phyloP scores from a whole-genome alignment of 2,113 vertebrate species.

The Oryzias melastigma region DNA sequence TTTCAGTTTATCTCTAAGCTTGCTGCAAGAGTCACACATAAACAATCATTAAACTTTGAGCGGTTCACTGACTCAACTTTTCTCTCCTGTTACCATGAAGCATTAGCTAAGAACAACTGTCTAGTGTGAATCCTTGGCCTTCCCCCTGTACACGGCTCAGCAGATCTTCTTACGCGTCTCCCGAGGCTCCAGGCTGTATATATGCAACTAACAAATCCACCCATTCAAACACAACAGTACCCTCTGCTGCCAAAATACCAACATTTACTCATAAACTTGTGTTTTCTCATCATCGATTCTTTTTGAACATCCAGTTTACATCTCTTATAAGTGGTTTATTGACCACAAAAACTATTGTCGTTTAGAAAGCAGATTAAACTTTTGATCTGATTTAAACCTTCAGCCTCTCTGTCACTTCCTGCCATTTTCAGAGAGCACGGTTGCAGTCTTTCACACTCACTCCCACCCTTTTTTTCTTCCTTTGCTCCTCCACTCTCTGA shows the following conservation, averaged over 20 bases:
- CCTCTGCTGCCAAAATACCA: conserved; percentile 26
- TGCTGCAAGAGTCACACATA: conserved; percentile 26
- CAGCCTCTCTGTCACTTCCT: conserved; percentile 33
- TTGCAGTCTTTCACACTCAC: conserved; percentile 17
- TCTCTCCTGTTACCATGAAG: conserved; percentile 25
- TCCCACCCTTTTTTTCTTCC: conserved; percentile 12
- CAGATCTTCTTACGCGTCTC: conserved; percentile 35
- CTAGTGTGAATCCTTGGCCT: conserved; percentile 40
- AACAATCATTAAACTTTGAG: conserved; percentile 54
- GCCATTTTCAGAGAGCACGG: conserved; percentile 29
- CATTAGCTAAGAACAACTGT: conserved; percentile 32
- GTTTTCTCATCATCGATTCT: conserved; percentile 28
- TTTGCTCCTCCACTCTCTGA: conserved; percentile 39
- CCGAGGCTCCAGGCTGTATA: conserved; percentile 11
- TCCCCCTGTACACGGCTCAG: conserved; percentile 32
- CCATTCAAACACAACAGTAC: conserved; percentile 29
- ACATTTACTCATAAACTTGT: conserved; percentile 31
- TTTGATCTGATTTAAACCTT: conserved; percentile 41
- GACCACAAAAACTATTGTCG: conserved; percentile 46
- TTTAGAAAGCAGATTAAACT: conserved; percentile 48
- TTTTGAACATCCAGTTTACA: conserved; percentile 33
- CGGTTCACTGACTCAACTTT: conserved; percentile 48
- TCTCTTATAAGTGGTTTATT: conserved; percentile 48
- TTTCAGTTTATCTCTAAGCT: conserved; percentile 15
- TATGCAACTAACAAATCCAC: conserved; percentile 34